A percentile compares a stretch with the other conserved stretches of the same genome.
phyloP scores from a whole-genome alignment of 2,113 vertebrate species.

The Hucho hucho region DNA sequence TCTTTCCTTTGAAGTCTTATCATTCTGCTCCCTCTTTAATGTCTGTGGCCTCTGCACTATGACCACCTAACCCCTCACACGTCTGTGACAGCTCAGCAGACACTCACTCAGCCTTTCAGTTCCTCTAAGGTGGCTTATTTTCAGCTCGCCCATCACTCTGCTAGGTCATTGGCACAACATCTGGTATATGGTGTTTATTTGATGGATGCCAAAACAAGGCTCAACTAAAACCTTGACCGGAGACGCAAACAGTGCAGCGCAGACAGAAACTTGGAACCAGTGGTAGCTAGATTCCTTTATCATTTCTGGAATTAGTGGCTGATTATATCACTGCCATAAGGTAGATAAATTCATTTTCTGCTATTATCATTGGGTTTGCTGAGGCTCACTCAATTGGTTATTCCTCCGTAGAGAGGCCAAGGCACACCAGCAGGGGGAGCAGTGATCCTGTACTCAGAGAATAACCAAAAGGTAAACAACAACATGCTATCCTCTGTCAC shows the following conservation, averaged over 20 bases:
- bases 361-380: background rate
- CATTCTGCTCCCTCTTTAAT: background rate
- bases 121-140: background rate
- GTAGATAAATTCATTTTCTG: too few species aligned
- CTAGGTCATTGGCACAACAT: background rate
- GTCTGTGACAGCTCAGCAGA: conserved; percentile 15
- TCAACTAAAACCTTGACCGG: background rate
- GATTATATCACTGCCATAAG: background rate
- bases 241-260: background rate
- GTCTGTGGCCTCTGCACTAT: background rate
- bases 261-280: background rate
- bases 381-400: background rate
- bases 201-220: background rate
- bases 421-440: conserved; percentile 71
- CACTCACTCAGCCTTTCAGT: background rate
- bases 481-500: conserved; percentile 27
- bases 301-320: background rate
- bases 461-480: conserved; percentile 14
- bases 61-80: background rate
- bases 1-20: conserved; percentile 24
- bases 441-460: conserved; percentile 49
- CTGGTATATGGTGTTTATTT: background rate
- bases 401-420: conserved; percentile 49
- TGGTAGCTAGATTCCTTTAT: background rate
- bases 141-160: background rate